Evolutionary conservation across 2,888 invertebrate species (phyloP).

Genomic region (Hydrotaea diabolus): DNA sequence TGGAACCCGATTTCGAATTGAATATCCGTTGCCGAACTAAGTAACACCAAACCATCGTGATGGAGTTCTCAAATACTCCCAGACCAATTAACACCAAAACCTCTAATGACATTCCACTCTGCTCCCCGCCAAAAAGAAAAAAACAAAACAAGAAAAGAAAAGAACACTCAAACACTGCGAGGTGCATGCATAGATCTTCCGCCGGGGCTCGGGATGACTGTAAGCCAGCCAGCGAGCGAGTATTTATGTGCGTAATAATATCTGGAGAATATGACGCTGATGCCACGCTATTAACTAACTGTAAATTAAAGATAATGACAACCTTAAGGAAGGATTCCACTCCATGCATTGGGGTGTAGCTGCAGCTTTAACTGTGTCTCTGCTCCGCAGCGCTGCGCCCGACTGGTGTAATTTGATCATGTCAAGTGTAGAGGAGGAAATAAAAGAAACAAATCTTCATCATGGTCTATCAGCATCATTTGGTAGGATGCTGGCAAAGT

Average conservation of each 20-base stretch:
- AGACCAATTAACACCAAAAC: constrained; percentile 50
- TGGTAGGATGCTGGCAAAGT: neutral
- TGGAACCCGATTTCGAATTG: constrained; percentile 24
- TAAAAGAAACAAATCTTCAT: constrained; percentile 63
- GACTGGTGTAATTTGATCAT: constrained; percentile 65
- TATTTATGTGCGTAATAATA: constrained; percentile 24
- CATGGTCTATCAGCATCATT: neutral
- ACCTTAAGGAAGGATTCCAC: constrained; percentile 64
- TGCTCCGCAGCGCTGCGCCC: neutral
- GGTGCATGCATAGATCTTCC: neutral
- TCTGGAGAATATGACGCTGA: constrained; percentile 11
- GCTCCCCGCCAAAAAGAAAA: neutral
- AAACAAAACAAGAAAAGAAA: too few relatives aligned
- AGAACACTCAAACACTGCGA: neutral
- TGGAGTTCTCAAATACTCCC: constrained; percentile 22
- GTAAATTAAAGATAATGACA: constrained; percentile 66
- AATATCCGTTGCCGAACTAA: constrained; percentile 34
- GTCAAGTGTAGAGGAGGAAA: constrained; percentile 67
- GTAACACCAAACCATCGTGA: neutral
- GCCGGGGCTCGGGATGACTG: neutral
- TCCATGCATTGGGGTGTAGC: neutral
- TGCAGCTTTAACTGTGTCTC: neutral
- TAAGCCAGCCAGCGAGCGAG: too few relatives aligned
- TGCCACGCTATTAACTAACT: constrained; percentile 50
- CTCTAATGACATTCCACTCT: constrained; percentile 47